A percentile compares a stretch with the other conserved stretches of the same genome.
Evolutionary conservation across 1,140 invertebrate genomes (phyloP).

Genomic region (Monochamus saltuarius): DNA sequence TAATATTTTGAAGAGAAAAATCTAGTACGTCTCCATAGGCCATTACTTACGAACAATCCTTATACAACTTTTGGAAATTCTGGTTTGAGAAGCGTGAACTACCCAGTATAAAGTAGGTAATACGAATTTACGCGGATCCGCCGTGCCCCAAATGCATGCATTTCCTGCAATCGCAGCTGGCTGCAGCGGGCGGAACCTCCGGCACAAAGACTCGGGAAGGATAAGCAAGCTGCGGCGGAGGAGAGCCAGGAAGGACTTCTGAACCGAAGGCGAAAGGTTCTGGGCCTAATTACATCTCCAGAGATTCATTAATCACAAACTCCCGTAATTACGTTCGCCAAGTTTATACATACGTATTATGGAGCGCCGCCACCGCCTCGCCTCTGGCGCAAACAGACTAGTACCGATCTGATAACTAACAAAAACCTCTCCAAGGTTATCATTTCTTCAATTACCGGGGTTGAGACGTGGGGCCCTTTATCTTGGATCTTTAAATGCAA

Average conservation of each 20-base stretch:
- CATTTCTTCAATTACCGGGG: constrained; percentile 32
- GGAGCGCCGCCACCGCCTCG: constrained; percentile 21
- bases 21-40: too few species aligned
- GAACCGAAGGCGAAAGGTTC: constrained; percentile 46
- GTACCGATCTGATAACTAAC: constrained; percentile 42
- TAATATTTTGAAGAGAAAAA: too few species aligned
- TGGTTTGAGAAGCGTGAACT: too few species aligned
- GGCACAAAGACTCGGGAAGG: too few species aligned
- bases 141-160: too few species aligned
- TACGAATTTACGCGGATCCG: too few species aligned
- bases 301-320: constrained; percentile 53
- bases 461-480: constrained; percentile 2
- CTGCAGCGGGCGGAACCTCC: not conserved
- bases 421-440: constrained; percentile 32
- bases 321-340: constrained; percentile 50
- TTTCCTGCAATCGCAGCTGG: constrained; percentile 3
- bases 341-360: constrained; percentile 49
- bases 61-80: too few species aligned
- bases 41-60: too few species aligned
- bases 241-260: not conserved
- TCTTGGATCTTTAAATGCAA: too few species aligned
- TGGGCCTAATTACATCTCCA: constrained; percentile 50
- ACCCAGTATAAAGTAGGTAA: too few species aligned
- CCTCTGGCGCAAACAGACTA: constrained; percentile 36
- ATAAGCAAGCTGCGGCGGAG: too few species aligned